Evolutionary conservation across 2,113 vertebrate species (phyloP).

Genomic region (Rallus limicola): DNA sequence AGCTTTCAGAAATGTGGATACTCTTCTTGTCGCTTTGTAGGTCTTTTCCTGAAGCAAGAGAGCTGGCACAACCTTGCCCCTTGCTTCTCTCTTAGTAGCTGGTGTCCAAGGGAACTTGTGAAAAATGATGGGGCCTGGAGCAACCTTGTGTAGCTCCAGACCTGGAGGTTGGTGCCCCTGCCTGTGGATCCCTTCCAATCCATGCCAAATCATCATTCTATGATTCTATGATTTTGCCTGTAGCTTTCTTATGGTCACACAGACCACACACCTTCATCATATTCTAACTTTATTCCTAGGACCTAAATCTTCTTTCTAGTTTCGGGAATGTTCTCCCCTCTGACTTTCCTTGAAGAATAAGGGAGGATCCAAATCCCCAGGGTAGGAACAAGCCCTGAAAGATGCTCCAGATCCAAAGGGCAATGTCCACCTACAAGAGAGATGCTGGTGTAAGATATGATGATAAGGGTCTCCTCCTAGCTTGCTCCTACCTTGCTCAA

Average conservation of each 20-base stretch:
- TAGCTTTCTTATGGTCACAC: background rate
- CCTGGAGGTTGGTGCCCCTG: too few relatives aligned
- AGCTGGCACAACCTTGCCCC: background rate
- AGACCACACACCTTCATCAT: too few relatives aligned
- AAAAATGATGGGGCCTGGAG: background rate
- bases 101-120: background rate
- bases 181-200: too few relatives aligned
- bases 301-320: background rate
- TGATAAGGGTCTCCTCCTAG: background rate
- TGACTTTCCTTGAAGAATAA: background rate
- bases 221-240: background rate
- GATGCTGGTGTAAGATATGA: background rate
- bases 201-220: too few relatives aligned
- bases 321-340: background rate
- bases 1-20: fast-evolving
- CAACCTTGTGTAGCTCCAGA: too few relatives aligned
- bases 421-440: background rate
- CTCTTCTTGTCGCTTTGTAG: background rate
- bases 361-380: background rate
- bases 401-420: background rate
- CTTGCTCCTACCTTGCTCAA: background rate
- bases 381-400: background rate
- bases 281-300: background rate
- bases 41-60: background rate
- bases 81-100: background rate